Evolutionary conservation across 2,888 invertebrate genomes (phyloP).

Genomic region (Ectobius pallidus): DNA sequence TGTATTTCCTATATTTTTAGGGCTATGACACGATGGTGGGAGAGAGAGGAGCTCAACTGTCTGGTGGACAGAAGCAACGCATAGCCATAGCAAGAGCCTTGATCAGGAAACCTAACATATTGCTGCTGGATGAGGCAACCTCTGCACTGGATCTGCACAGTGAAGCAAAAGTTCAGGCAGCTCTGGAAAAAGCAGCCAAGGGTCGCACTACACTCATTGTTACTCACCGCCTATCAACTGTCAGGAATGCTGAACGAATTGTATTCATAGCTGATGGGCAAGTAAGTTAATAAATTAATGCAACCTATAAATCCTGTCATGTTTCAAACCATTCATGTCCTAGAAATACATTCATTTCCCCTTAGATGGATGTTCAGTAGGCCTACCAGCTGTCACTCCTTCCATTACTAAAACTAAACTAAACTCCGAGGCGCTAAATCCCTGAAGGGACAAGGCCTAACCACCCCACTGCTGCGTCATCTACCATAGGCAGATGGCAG

Average conservation of each 20-base stretch:
- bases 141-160: slow-evolving; percentile 83
- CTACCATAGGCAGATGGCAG: too few relatives aligned
- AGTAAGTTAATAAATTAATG: too few relatives aligned
- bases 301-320: too few relatives aligned
- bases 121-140: slow-evolving; percentile 82
- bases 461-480: too few relatives aligned
- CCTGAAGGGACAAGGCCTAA: too few relatives aligned
- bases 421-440: too few relatives aligned
- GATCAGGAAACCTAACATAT: slow-evolving; percentile 74
- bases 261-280: slow-evolving; percentile 69
- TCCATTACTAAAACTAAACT: too few relatives aligned
- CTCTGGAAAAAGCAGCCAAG: slow-evolving; percentile 73
- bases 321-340: too few relatives aligned
- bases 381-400: too few relatives aligned
- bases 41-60: slow-evolving; percentile 78
- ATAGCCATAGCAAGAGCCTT: slow-evolving; percentile 85
- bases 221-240: slow-evolving; percentile 55
- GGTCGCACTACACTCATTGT: slow-evolving; percentile 57
- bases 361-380: too few relatives aligned
- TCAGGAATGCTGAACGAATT: slow-evolving; percentile 51
- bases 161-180: slow-evolving; percentile 77
- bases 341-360: too few relatives aligned
- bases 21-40: slow-evolving; percentile 81
- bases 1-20: too few relatives aligned
- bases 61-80: slow-evolving; percentile 86